Percentiles rank a stretch among this genome's conserved stretches.
Conservation (phyloP, 2,888 invertebrate genomes). For the Ophion slaviceki region DNA sequence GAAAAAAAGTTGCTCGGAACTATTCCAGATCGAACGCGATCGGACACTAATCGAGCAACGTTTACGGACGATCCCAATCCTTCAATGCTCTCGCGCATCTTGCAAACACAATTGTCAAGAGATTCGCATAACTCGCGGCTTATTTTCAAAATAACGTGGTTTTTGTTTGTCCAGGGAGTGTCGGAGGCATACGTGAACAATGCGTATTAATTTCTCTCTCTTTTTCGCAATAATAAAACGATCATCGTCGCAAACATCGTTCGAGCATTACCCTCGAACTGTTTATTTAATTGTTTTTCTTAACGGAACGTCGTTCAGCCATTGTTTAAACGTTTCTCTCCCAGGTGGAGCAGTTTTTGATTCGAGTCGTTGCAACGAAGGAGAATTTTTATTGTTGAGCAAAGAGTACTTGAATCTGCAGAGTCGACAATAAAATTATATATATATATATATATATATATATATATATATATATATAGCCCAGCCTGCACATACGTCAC, state of each 20-base stretch:
- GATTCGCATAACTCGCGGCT: conserved; percentile 15
- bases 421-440: no score
- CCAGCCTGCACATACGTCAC: conserved; percentile 59
- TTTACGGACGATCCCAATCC: conserved; percentile 4
- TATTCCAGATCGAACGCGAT: background rate
- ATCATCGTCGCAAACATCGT: background rate
- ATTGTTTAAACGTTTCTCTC: background rate
- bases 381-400: no score
- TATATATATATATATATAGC: no score
- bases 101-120: conserved; percentile 31
- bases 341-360: no score
- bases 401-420: no score
- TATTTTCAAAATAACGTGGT: conserved; percentile 35
- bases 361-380: no score
- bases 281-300: background rate
- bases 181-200: conserved; percentile 10
- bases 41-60: background rate
- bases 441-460: background rate
- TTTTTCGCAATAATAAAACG: conserved; percentile 4
- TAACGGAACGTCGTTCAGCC: background rate
- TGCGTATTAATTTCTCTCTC: background rate
- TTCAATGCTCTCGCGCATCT: conserved; percentile 11
- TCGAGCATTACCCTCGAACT: background rate
- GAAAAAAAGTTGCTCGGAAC: background rate
- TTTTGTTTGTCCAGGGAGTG: background rate